Evolutionary conservation across 2,113 vertebrate genomes (phyloP).

Genomic region (Atlantisia rogersi): DNA sequence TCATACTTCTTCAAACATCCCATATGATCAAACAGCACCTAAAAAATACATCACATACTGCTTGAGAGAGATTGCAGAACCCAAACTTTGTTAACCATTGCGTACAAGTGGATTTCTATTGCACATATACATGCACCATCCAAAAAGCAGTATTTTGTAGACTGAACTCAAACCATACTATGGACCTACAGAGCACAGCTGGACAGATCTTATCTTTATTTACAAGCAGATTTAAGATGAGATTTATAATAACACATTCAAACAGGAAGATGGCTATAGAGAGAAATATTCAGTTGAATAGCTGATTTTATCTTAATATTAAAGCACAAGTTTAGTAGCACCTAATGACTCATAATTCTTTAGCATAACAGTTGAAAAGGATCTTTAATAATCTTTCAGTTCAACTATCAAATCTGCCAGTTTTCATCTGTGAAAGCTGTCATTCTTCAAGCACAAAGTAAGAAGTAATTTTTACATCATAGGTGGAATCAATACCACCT

Average conservation of each 20-base stretch:
- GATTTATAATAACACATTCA: neutral
- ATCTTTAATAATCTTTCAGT: neutral
- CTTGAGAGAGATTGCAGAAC: neutral
- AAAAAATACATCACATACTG: neutral
- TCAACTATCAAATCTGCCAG: slow-evolving; percentile 5
- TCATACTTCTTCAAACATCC: slow-evolving; percentile 98
- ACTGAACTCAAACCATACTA: neutral
- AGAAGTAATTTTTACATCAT: neutral
- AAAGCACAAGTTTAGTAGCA: neutral
- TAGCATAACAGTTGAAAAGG: neutral
- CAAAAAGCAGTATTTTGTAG: neutral
- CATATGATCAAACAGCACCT: slow-evolving; percentile 99
- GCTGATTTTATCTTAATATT: neutral
- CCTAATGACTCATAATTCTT: neutral
- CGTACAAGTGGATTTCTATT: neutral
- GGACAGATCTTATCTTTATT: neutral
- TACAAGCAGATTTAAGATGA: neutral
- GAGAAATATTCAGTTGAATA: neutral
- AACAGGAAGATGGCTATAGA: neutral
- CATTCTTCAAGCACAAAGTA: neutral
- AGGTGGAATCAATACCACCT: neutral
- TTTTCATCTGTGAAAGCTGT: neutral
- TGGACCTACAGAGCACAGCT: neutral
- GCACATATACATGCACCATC: fast-evolving
- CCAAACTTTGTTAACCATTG: neutral